phyloP scores from a whole-genome alignment of 2,797 vertebrate species.

The Oreonectes daqikongensis region DNA sequence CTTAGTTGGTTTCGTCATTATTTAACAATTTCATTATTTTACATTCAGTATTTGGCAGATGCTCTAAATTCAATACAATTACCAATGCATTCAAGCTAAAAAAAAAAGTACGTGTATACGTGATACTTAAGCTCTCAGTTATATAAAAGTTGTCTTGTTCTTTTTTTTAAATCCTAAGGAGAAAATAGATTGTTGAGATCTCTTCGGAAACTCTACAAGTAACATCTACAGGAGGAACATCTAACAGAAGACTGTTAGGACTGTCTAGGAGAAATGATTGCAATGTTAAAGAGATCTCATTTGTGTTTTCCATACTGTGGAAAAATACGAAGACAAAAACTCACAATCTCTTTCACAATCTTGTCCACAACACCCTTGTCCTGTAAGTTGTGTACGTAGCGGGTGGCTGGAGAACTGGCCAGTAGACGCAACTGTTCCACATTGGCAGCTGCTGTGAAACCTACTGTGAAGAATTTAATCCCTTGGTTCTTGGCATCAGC shows the following conservation, averaged over 20 bases:
- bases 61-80: neutral
- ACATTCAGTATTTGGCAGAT: neutral
- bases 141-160: too few species aligned
- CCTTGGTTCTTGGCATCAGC: constrained; percentile 89
- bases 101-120: too few species aligned
- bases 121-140: too few species aligned
- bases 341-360: constrained; percentile 84
- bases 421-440: constrained; percentile 82
- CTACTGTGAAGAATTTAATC: constrained; percentile 84
- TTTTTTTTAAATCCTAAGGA: neutral
- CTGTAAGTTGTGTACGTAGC: constrained; percentile 88
- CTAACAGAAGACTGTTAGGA: neutral
- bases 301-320: neutral
- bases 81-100: too few species aligned
- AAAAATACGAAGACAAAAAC: constrained; percentile 63
- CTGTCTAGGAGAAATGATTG: neutral
- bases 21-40: neutral
- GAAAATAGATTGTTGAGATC: neutral
- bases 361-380: constrained; percentile 80
- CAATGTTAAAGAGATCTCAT: neutral
- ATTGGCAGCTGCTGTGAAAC: constrained; percentile 85
- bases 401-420: constrained; percentile 80
- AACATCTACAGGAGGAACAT: neutral
- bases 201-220: neutral
- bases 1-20: neutral